phyloP scores from a whole-genome alignment of 2,113 vertebrate species.

The Prionailurus viverrinus region DNA sequence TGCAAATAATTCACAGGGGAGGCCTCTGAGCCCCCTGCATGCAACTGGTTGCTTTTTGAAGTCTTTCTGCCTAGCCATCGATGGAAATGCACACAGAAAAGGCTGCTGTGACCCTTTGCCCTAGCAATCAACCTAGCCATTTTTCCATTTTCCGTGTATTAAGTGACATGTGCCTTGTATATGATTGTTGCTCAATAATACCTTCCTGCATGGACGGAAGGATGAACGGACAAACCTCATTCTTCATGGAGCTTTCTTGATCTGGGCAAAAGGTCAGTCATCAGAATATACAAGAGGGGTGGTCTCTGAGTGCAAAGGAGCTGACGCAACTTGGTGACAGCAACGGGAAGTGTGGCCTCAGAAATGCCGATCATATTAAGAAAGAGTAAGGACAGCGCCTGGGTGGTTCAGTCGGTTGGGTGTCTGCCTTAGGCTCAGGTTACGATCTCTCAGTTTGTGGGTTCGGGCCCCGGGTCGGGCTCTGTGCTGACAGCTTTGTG shows the following conservation, averaged over 20 bases:
- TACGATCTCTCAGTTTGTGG: no score
- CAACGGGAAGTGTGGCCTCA: background rate
- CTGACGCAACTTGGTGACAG: background rate
- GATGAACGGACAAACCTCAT: background rate
- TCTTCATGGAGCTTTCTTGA: background rate
- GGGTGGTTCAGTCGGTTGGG: no score
- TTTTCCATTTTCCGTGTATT: background rate
- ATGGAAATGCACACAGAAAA: background rate
- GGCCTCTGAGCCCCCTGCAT: background rate
- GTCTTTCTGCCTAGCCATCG: background rate
- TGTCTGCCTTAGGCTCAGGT: no score
- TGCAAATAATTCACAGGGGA: background rate
- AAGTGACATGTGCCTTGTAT: background rate
- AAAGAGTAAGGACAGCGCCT: background rate
- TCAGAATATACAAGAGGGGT: background rate
- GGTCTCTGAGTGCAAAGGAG: background rate
- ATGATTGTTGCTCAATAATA: background rate
- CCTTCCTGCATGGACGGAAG: background rate
- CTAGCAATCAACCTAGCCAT: background rate
- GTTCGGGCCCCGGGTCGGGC: no score
- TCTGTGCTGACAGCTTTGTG: no score
- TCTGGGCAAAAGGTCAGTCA: background rate
- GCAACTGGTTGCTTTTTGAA: background rate
- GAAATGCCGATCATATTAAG: background rate
- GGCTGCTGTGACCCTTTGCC: background rate